phyloP scores from a whole-genome alignment of 1,140 invertebrate genomes.

The Drosophila tristis region DNA sequence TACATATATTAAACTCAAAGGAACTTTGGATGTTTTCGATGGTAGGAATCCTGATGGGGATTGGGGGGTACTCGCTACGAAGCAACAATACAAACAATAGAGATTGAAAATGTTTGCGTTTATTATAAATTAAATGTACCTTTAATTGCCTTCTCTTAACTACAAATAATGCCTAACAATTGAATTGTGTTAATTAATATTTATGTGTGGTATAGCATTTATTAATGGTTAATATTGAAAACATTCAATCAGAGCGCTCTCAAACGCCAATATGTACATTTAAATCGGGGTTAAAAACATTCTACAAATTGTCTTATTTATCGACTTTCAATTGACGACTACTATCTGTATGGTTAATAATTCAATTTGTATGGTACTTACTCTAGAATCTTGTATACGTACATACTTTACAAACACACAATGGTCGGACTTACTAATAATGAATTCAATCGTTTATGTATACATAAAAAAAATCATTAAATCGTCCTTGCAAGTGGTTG shows the following conservation, averaged over 20 bases:
- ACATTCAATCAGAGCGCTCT: constrained; percentile 46
- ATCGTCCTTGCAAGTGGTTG: constrained; percentile 15
- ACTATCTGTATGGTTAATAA: constrained; percentile 43
- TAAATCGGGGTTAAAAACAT: constrained; percentile 67
- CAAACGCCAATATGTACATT: constrained; percentile 76
- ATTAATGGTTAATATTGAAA: constrained; percentile 53
- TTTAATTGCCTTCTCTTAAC: constrained; percentile 79
- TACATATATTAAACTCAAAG: constrained; percentile 9
- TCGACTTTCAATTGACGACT: constrained; percentile 75
- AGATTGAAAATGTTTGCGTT: constrained; percentile 63
- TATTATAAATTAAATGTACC: constrained; percentile 81
- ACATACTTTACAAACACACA: constrained; percentile 79
- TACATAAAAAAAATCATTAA: constrained; percentile 55
- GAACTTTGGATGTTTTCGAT: neutral
- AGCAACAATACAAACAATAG: too few relatives aligned
- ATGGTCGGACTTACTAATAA: constrained; percentile 68
- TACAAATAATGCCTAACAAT: constrained; percentile 80
- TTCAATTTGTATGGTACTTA: constrained; percentile 68
- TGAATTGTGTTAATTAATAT: constrained; percentile 69
- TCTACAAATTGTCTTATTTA: constrained; percentile 63
- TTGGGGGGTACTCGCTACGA: too few relatives aligned
- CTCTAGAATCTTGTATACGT: constrained; percentile 67
- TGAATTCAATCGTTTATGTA: constrained; percentile 34
- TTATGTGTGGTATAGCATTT: constrained; percentile 49
- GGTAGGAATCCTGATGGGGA: too few relatives aligned